These are phyloP conservation scores for Pterois miles DNA, from an alignment of 2,797 vertebrate species.

Conservation along the genomic window DNA sequence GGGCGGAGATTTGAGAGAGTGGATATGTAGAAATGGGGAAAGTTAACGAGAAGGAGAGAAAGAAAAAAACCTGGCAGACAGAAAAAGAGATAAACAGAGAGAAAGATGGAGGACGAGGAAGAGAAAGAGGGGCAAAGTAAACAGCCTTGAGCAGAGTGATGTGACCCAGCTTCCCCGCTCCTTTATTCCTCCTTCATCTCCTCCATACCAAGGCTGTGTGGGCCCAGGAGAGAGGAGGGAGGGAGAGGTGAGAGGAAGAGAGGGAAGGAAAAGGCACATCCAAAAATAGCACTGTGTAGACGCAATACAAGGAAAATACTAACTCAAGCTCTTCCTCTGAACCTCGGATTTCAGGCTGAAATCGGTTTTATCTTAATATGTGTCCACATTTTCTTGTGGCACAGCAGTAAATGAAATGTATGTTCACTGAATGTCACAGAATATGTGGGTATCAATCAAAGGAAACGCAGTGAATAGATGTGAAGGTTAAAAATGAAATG, in stretches of 20 bases:
- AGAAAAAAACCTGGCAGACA: neutral
- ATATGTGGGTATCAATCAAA: too few species aligned
- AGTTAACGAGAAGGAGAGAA: neutral
- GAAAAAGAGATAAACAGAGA: neutral
- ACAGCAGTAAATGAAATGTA: too few species aligned
- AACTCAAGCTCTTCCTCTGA: slow-evolving; percentile 15
- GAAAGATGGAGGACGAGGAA: neutral
- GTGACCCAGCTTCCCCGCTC: slow-evolving; percentile 54
- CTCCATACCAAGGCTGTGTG: slow-evolving; percentile 54
- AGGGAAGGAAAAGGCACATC: slow-evolving; percentile 57
- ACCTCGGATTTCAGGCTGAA: neutral
- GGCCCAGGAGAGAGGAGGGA: slow-evolving; percentile 50
- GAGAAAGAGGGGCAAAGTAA: slow-evolving; percentile 32
- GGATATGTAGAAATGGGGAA: neutral
- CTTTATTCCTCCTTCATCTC: slow-evolving; percentile 46
- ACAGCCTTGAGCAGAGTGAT: slow-evolving; percentile 58
- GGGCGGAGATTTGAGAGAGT: neutral
- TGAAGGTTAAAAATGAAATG: neutral
- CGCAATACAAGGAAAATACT: slow-evolving; percentile 29
- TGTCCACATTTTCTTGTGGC: neutral
- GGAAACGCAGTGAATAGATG: neutral
- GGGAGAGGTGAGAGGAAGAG: slow-evolving; percentile 32
- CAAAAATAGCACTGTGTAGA: slow-evolving; percentile 66
- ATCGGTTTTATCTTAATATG: neutral
- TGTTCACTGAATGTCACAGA: too few species aligned